Conservation (phyloP, 53 echinoderm and acorn worm genomes). For the Zoroaster sp. region DNA sequence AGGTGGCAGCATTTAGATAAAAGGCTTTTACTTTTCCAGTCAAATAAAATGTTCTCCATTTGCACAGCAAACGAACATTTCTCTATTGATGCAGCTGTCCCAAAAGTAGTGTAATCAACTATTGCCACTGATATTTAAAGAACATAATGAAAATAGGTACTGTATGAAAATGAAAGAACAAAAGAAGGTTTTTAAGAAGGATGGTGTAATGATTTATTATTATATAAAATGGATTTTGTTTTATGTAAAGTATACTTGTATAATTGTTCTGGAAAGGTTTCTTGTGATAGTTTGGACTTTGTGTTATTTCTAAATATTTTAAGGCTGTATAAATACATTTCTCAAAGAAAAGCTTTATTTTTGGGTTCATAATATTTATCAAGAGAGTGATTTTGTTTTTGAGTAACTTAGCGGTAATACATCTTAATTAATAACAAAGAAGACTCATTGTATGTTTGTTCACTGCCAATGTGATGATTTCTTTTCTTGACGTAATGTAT, state of each 20-base stretch:
- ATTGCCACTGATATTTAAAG: too few relatives aligned
- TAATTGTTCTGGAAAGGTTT: neutral
- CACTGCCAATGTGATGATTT: conserved; percentile 23
- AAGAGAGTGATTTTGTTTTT: neutral
- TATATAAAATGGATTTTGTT: neutral
- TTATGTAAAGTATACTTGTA: neutral
- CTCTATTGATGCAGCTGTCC: too few relatives aligned
- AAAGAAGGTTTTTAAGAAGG: neutral
- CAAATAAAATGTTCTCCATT: too few relatives aligned
- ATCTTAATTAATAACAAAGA: neutral
- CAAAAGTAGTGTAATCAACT: too few relatives aligned
- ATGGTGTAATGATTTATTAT: neutral
- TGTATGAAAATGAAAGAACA: too few relatives aligned
- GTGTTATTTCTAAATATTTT: conserved; percentile 1
- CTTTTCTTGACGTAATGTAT: neutral
- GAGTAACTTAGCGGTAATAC: neutral
- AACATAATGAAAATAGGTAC: too few relatives aligned
- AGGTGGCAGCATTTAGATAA: too few relatives aligned
- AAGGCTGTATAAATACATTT: conserved; percentile 19
- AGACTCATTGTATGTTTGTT: neutral
- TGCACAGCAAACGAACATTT: too few relatives aligned
- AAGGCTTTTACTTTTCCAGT: too few relatives aligned
- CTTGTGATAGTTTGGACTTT: neutral
- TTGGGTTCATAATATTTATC: conserved; percentile 17
- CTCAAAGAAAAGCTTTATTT: conserved; percentile 33